Evolutionary conservation across 2,797 vertebrate genomes (phyloP).

Genomic region (Argyrosomus regius): DNA sequence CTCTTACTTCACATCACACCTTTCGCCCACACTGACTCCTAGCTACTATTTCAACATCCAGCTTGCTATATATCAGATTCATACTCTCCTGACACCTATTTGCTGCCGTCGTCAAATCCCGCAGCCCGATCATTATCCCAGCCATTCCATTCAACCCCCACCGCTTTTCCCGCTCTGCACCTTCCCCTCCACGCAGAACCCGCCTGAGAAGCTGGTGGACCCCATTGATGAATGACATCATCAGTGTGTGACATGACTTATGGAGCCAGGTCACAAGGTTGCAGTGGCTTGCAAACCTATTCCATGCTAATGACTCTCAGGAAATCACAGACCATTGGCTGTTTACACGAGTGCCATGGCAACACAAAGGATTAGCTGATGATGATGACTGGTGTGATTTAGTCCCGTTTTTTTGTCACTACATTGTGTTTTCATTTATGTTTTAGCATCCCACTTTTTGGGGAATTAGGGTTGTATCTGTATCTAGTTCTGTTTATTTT

Average conservation of each 20-base stretch:
- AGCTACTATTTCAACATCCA: conserved; percentile 58
- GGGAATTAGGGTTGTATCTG: conserved; percentile 28
- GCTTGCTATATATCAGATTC: conserved; percentile 65
- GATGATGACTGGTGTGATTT: conserved; percentile 58
- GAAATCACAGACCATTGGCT: conserved; percentile 83
- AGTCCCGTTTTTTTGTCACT: conserved; percentile 19
- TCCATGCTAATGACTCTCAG: conserved; percentile 87
- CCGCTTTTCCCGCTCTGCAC: conserved; percentile 40
- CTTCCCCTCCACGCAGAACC: conserved; percentile 56
- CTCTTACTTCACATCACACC: conserved; percentile 54
- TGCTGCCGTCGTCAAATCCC: conserved; percentile 71
- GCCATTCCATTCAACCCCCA: conserved; percentile 53
- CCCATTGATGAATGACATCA: conserved; percentile 90
- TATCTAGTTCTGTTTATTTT: conserved; percentile 4
- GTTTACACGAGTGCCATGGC: conserved; percentile 70
- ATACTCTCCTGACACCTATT: conserved; percentile 70
- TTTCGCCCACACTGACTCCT: conserved; percentile 25
- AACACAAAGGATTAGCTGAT: conserved; percentile 60
- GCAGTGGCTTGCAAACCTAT: conserved; percentile 82
- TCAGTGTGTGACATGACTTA: conserved; percentile 86
- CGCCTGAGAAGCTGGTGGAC: conserved; percentile 63
- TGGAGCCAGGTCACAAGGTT: conserved; percentile 81
- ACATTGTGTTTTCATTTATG: too few relatives aligned
- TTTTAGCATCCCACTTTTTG: too few relatives aligned
- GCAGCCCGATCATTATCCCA: conserved; percentile 73